Conservation (phyloP, 1,140 invertebrate species). For the Atopsyche davidsoni region DNA sequence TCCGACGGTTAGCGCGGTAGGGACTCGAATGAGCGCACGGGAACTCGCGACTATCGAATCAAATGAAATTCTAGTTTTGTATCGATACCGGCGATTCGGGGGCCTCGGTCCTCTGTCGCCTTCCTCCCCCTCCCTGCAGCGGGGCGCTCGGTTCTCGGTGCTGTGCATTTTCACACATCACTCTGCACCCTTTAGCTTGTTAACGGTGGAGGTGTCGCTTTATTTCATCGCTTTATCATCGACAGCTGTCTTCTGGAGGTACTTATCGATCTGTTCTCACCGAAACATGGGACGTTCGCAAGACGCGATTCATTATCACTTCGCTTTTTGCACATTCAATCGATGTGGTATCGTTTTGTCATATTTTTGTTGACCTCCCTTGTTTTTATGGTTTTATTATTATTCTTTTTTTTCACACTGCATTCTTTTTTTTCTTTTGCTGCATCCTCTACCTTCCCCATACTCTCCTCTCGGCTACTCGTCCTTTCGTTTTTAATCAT, state of each 20-base stretch:
- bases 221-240: conserved; percentile 28
- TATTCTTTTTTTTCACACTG: conserved; percentile 39
- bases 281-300: conserved; percentile 28
- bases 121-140: conserved; percentile 12
- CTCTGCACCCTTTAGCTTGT: conserved; percentile 17
- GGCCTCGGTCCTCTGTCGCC: no score
- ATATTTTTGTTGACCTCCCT: conserved; percentile 28
- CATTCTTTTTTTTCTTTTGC: conserved; percentile 62
- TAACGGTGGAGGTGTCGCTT: conserved; percentile 26
- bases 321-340: conserved; percentile 14
- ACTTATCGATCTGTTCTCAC: conserved; percentile 20
- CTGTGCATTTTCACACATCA: conserved; percentile 16
- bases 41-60: conserved; percentile 1
- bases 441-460: conserved; percentile 45
- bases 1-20: not conserved
- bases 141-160: conserved; percentile 24
- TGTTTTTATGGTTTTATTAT: conserved; percentile 30
- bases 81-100: no score
- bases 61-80: conserved; percentile 23
- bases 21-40: not conserved
- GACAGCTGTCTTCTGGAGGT: conserved; percentile 27
- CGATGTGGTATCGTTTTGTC: conserved; percentile 16
- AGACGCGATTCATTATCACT: conserved; percentile 20
- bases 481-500: conserved; percentile 38
- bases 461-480: conserved; percentile 32